Base-by-base conservation (phyloP, 2,113 vertebrate species). In the Perca schrenkii region DNA sequence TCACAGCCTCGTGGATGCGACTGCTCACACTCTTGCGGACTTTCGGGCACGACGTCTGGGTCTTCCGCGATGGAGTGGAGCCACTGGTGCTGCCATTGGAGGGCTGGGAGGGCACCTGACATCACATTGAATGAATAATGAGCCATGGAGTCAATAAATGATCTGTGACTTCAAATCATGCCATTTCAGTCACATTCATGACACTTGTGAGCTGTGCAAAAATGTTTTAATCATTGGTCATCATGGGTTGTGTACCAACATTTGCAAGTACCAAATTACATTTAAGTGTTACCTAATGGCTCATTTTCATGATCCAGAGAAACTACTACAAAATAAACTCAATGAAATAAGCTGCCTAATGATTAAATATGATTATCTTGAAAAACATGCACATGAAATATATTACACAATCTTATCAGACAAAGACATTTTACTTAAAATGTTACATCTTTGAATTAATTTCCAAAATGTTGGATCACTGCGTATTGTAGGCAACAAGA, bases 11-110 rank as follows among this genome's bases (percentile, higher is more conserved):
- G 0, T 99, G 96, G 60, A 99, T 96, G 4, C 98, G 96, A 8
- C 96, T 99, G 95, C 95, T 97, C 65, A 99, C 98, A 0, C 97
- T 98, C 89, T 96, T 98, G 0, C 98, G 96, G 0, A 99, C 97
- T 84, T 98, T 99, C n/a, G 98, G 98, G 0, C 94, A 96, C 0
- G 96, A 90, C 0, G 94, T 8, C 31, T 95, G 96, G 65, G 94
- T 74, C 76, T 97, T 98, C 71, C 94, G 89, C 0, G 95, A 95
- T 0, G 96, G 95, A 0, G 96, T 95, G 4, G 96, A 88, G 4
- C 90, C 92, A 53, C 86, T 94, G 22, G 94, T 92, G 47, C 52
- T 31, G 1, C 83, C 94, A 4, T 80, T 90, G 6, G 94, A 88
- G 19, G 92, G 21, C 83, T 92, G 92, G 14, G 89, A 54, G 13